A percentile compares a stretch with the other conserved stretches of the same genome.
Conservation (phyloP, 1,140 invertebrate genomes). For the Eciton burchellii region DNA sequence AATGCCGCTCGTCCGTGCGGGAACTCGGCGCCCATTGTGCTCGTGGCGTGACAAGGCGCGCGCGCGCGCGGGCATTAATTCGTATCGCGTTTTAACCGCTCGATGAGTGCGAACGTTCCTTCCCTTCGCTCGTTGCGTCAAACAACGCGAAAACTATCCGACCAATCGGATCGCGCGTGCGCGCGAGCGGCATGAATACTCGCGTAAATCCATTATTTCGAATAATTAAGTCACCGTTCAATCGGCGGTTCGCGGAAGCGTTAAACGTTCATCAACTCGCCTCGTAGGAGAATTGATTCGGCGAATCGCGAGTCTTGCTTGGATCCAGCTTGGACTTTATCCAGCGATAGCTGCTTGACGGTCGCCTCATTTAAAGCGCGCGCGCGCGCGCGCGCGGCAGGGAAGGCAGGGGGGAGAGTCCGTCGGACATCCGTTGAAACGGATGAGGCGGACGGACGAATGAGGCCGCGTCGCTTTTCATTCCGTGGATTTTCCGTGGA, state of each 20-base stretch:
- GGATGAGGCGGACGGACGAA: not conserved
- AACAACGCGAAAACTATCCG: constrained; percentile 12
- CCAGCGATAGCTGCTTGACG: constrained; percentile 1
- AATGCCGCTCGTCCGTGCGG: constrained; percentile 6
- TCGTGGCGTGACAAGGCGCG: not conserved
- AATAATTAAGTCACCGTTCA: constrained; percentile 30
- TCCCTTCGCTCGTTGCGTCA: not conserved
- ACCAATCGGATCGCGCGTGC: no score
- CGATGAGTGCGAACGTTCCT: constrained; percentile 19
- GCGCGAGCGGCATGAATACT: not conserved
- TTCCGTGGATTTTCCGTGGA: constrained; percentile 62
- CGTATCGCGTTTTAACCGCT: constrained; percentile 12
- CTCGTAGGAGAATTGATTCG: constrained; percentile 32
- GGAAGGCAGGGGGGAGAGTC: no score
- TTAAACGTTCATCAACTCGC: not conserved
- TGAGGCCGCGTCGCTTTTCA: constrained; percentile 45
- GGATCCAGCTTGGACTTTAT: no score
- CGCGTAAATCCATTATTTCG: constrained; percentile 12
- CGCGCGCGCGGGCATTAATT: constrained; percentile 27
- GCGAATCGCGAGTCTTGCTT: not conserved
- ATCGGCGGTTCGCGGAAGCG: constrained; percentile 15
- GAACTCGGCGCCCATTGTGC: constrained; percentile 41
- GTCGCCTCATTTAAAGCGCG: constrained; percentile 31
- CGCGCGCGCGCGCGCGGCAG: no score
- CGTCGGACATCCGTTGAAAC: constrained; percentile 43